These are phyloP conservation scores for Conopomorpha cramerella DNA, from an alignment of 1,140 invertebrate species.

Conservation along the genomic window DNA sequence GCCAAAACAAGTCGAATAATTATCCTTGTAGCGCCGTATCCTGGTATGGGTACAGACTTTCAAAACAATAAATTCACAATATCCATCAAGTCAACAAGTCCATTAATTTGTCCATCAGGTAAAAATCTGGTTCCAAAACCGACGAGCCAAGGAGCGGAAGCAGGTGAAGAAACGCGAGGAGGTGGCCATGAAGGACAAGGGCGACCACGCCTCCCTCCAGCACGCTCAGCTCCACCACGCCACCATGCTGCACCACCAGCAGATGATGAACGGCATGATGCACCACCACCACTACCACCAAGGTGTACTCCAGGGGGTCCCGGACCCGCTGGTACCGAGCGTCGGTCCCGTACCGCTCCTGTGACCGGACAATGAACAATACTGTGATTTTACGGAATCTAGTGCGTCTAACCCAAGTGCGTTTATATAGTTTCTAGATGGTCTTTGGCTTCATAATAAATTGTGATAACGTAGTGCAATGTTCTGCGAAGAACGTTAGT, in stretches of 20 bases:
- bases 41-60: no score
- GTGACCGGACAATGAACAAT: slow-evolving; percentile 42
- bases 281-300: slow-evolving; percentile 52
- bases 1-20: no score
- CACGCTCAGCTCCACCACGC: slow-evolving; percentile 49
- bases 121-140: slow-evolving; percentile 93
- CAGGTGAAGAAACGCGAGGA: slow-evolving; percentile 54
- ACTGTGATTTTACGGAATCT: no score
- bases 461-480: no score
- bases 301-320: slow-evolving; percentile 40
- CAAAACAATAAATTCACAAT: no score
- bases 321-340: slow-evolving; percentile 36
- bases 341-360: slow-evolving; percentile 41
- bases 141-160: slow-evolving; percentile 89
- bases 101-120: slow-evolving; percentile 54
- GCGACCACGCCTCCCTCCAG: slow-evolving; percentile 46
- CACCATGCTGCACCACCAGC: slow-evolving; percentile 49
- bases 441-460: no score
- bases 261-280: slow-evolving; percentile 57
- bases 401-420: no score
- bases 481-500: no score
- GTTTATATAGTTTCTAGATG: no score
- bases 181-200: slow-evolving; percentile 49
- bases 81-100: no score
- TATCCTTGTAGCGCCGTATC: no score